Base-by-base conservation (phyloP, 2,888 invertebrate species). In the Tiliacea aurago region DNA sequence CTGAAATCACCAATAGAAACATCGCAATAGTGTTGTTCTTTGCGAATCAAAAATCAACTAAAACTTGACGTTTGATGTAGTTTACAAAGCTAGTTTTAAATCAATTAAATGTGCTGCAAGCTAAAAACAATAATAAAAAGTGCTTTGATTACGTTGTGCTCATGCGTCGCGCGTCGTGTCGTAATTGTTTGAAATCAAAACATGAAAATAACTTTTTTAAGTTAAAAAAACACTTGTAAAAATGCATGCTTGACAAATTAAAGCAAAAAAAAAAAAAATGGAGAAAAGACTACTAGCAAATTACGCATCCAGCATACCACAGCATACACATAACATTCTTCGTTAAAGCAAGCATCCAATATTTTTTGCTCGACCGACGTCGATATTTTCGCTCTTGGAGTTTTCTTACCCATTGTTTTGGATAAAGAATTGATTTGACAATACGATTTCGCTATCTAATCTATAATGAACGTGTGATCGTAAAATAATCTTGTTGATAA, bases 391-490 rank as follows among this genome's bases (percentile, higher is more conserved):
- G 73, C 73, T 80, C 80, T 73, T 70, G 58, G 53, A 80, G 70
- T 84, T 86, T 88, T 84, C 84, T 75, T 82, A 84, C 64, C 68
- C 83, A 87, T 91, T 92, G 88, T 91, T 92, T 90, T 90, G 86
- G 77, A 65, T 70, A 75, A 66, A 83, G 78, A 78, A 76, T 76
- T 83, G 76, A 79, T 73, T 78, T 84, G 82, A 80, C 84, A 86
- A 86, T 87, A 81, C 70, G 75, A 85, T 86, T 84, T 78, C 68
- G 58, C 76, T 91, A 91, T 92, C 91, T 93, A 87, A 94, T 94
- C 93, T 88, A 59, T 89, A 93, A 94, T 92, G 89, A 83, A 80
- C 76, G 80, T 90, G 90, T 94, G 91, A 95, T 93, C 85, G 89
- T 87, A 86, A 89, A 90, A 86, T 93, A 92, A 94, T 92, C 81